Conservation (phyloP, 1,140 invertebrate species). For the Megalonaias nervosa region DNA sequence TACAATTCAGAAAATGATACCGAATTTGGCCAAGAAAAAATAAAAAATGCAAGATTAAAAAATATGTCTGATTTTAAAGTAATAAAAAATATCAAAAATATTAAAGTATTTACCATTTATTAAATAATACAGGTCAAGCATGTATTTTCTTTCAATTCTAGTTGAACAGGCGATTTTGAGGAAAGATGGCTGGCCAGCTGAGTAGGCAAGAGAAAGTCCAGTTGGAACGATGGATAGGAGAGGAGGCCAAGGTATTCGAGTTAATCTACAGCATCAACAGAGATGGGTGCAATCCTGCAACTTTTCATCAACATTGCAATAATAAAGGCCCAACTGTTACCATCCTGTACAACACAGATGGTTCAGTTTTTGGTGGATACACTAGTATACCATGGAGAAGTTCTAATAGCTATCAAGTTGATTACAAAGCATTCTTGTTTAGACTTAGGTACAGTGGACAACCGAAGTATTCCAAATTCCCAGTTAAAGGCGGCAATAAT, state of each 20-base stretch:
- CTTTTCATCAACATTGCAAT: slow-evolving; percentile 42
- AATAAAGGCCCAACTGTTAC: slow-evolving; percentile 38
- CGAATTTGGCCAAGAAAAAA: too few relatives aligned
- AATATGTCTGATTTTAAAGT: too few relatives aligned
- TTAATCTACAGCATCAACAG: slow-evolving; percentile 33
- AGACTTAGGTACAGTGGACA: background rate
- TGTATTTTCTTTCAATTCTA: too few relatives aligned
- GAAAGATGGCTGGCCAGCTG: slow-evolving; percentile 7
- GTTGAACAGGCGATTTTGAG: background rate
- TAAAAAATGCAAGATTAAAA: too few relatives aligned
- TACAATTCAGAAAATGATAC: too few relatives aligned
- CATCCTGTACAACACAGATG: slow-evolving; percentile 32
- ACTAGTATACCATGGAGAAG: slow-evolving; percentile 19
- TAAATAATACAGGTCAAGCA: too few relatives aligned
- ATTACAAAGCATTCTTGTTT: slow-evolving; percentile 30
- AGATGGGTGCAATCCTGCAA: slow-evolving; percentile 23
- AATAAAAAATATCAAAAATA: too few relatives aligned
- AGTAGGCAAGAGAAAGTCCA: background rate
- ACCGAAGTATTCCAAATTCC: background rate
- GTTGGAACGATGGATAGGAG: slow-evolving; percentile 12
- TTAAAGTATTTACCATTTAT: too few relatives aligned
- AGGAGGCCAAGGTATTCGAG: slow-evolving; percentile 14
- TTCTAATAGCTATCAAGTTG: slow-evolving; percentile 3
- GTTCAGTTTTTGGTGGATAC: slow-evolving; percentile 41
- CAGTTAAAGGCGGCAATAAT: background rate